These are phyloP conservation scores for Pangasius sanitwongsei DNA, from an alignment of 2,797 vertebrate genomes.

Conservation along the genomic window DNA sequence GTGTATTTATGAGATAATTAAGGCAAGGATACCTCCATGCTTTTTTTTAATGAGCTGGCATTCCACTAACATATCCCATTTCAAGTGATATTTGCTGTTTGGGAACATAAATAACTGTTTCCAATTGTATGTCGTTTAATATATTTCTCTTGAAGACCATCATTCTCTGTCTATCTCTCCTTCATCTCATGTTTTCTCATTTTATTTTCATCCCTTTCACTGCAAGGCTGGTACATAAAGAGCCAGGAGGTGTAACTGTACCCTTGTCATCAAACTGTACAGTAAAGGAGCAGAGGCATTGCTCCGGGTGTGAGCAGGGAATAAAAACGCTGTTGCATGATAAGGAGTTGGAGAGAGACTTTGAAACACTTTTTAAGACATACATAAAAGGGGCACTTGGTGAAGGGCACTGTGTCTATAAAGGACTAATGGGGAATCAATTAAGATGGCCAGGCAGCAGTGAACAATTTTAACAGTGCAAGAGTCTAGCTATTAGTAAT, in stretches of 20 bases:
- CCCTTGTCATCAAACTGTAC: conserved; percentile 55
- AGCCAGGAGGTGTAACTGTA: conserved; percentile 43
- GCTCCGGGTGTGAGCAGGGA: conserved; percentile 44
- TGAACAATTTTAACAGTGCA: conserved; percentile 53
- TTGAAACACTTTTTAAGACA: conserved; percentile 62
- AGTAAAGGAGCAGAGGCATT: conserved; percentile 46
- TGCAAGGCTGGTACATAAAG: conserved; percentile 55
- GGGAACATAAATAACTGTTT: conserved; percentile 64
- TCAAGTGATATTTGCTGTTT: conserved; percentile 72
- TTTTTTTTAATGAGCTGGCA: conserved; percentile 61
- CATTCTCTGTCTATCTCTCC: conserved; percentile 2
- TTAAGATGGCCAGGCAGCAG: conserved; percentile 59
- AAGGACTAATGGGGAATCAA: conserved; percentile 64
- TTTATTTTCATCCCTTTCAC: conserved; percentile 38
- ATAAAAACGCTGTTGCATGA: conserved; percentile 56
- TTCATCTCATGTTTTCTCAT: background rate
- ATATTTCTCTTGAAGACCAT: background rate
- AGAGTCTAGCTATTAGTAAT: conserved; percentile 46
- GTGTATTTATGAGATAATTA: conserved; percentile 75
- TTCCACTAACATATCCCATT: conserved; percentile 67
- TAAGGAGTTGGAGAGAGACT: conserved; percentile 56
- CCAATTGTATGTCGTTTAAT: conserved; percentile 8
- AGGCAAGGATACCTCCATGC: conserved; percentile 67
- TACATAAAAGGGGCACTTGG: conserved; percentile 57
- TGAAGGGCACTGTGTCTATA: conserved; percentile 60